phyloP scores from a whole-genome alignment of 2,113 vertebrate genomes.

The Mionectes macconnelli region DNA sequence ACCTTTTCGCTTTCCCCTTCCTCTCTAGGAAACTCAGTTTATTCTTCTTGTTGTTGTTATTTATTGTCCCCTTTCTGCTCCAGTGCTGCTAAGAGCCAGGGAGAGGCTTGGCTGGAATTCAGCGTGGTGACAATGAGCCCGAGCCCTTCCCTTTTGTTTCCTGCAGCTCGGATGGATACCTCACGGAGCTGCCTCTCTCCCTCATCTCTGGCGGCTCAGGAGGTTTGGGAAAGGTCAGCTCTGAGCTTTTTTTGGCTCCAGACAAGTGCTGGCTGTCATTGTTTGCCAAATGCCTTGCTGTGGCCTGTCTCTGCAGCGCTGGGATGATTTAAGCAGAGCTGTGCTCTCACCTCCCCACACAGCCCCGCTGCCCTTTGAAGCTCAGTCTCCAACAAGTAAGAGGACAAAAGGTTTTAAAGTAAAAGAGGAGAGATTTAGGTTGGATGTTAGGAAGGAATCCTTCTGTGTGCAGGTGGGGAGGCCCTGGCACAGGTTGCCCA shows the following conservation, averaged over 20 bases:
- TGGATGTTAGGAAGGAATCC: not conserved
- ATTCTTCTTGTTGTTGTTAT: not conserved
- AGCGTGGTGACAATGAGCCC: not conserved
- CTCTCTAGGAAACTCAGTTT: not conserved
- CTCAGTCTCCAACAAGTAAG: not conserved
- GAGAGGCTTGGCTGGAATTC: not conserved
- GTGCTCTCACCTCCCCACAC: not conserved
- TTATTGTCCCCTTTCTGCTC: not conserved
- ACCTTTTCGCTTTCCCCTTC: not conserved
- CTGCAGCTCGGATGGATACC: not conserved
- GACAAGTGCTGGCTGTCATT: not conserved
- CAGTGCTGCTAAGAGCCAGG: not conserved
- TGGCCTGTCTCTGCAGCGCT: not conserved
- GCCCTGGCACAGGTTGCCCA: not conserved
- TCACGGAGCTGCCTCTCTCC: not conserved
- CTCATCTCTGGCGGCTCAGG: not conserved
- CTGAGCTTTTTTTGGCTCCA: not conserved
- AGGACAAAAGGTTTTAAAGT: not conserved
- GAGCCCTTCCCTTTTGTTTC: not conserved
- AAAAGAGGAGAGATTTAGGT: not conserved
- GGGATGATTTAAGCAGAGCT: not conserved
- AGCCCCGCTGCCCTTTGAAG: not conserved
- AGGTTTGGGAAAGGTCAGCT: conserved; percentile 52
- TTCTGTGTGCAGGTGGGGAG: not conserved
- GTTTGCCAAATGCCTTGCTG: not conserved